Conservation (phyloP, 92 coral and sea anemone genomes). For the Scolanthus callimorphus region DNA sequence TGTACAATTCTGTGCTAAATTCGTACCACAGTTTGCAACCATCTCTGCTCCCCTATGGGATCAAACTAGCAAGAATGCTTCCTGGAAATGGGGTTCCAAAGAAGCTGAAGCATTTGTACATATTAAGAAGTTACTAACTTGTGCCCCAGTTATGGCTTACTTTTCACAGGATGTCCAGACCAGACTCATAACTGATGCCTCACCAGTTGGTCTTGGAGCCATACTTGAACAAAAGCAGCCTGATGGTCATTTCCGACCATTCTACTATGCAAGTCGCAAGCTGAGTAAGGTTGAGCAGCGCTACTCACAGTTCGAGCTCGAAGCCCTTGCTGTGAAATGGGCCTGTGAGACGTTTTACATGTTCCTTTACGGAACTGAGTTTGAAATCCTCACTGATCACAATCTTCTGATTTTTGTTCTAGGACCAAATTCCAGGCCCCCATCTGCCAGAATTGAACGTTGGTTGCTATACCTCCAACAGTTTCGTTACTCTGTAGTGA, state of each 20-base stretch:
- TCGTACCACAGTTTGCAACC: constrained; percentile 31
- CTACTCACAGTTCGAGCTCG: constrained; percentile 63
- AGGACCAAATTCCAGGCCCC: no score
- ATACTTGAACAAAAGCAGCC: constrained; percentile 33
- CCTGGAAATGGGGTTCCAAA: constrained; percentile 29
- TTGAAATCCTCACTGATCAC: constrained; percentile 42
- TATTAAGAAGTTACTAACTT: constrained; percentile 14
- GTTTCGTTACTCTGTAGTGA: no score
- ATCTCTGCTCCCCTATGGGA: constrained; percentile 31
- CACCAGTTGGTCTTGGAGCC: constrained; percentile 16
- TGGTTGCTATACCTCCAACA: constrained; percentile 55
- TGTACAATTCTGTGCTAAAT: constrained; percentile 41
- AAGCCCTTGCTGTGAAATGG: constrained; percentile 55
- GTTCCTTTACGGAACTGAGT: constrained; percentile 20
- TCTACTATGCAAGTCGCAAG: constrained; percentile 73
- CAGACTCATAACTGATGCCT: constrained; percentile 22
- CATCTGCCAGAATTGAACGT: constrained; percentile 42
- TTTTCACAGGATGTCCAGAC: constrained; percentile 22
- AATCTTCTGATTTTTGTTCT: no score
- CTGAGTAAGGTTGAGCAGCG: constrained; percentile 31
- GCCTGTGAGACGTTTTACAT: constrained; percentile 55
- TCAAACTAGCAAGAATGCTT: constrained; percentile 14
- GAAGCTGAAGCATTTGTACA: constrained; percentile 27
- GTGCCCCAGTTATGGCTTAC: constrained; percentile 41
- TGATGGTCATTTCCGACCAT: constrained; percentile 59